phyloP scores from a whole-genome alignment of 2,888 invertebrate genomes.

The Parnassius smintheus region DNA sequence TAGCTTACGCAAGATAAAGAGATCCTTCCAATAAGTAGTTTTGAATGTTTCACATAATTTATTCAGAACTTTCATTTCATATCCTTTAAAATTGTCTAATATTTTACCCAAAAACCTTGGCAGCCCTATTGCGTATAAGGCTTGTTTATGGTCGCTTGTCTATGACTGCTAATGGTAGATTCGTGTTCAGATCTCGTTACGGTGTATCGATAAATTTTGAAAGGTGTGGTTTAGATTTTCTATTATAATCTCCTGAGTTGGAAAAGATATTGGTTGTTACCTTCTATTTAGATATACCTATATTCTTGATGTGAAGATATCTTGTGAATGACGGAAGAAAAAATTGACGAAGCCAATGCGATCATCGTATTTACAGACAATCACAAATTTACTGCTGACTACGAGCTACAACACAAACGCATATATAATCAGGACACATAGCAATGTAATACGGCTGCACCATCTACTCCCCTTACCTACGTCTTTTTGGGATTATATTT shows the following conservation, averaged over 20 bases:
- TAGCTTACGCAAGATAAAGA: too few species aligned
- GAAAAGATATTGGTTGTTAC: conserved; percentile 32
- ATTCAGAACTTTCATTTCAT: not conserved
- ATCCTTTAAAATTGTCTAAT: not conserved
- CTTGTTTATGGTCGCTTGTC: conserved; percentile 62
- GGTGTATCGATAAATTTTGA: conserved; percentile 52
- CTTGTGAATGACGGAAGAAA: too few species aligned
- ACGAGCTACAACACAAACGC: too few species aligned
- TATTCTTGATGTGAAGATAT: too few species aligned
- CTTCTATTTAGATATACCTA: conserved; percentile 10
- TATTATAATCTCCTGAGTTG: conserved; percentile 43
- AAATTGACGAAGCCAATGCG: too few species aligned
- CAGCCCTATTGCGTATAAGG: conserved; percentile 30
- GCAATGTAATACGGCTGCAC: too few species aligned
- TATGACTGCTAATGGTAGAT: conserved; percentile 68
- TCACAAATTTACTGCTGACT: too few species aligned
- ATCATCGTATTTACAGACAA: too few species aligned
- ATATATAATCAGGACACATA: too few species aligned
- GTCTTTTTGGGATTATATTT: too few species aligned
- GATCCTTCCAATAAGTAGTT: too few species aligned
- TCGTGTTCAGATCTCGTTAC: conserved; percentile 71
- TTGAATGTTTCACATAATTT: not conserved
- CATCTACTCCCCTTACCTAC: too few species aligned
- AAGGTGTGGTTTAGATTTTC: conserved; percentile 50
- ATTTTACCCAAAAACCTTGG: conserved; percentile 5